Percentiles rank a stretch among this genome's conserved stretches.
Conservation (phyloP, 37 sponge, comb jelly and placozoan species). For the Beroe ovata region DNA sequence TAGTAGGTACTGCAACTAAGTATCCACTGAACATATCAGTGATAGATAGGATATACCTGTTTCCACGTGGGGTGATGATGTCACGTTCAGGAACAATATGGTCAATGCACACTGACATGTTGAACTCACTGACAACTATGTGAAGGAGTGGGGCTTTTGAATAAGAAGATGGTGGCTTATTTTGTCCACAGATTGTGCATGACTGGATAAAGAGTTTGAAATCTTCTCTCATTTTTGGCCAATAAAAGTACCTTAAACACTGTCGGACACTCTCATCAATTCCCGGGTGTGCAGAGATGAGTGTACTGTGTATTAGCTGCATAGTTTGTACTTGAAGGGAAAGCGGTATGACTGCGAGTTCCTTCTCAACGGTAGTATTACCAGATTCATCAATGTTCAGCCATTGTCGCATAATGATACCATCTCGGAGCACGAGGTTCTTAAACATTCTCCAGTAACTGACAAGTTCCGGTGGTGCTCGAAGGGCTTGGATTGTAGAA, state of each 20-base stretch:
- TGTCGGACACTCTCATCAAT: background rate
- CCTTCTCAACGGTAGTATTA: background rate
- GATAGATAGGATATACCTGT: background rate
- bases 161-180: slow-evolving; percentile 5
- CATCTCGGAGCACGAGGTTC: background rate
- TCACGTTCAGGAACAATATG: slow-evolving; percentile 6
- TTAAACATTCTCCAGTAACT: slow-evolving; percentile 8
- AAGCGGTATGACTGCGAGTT: background rate
- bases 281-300: background rate
- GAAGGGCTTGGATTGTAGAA: background rate
- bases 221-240: slow-evolving; percentile 16
- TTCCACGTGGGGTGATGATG: background rate
- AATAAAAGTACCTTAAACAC: background rate
- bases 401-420: background rate
- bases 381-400: background rate
- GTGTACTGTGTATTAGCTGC: background rate
- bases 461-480: slow-evolving; percentile 1
- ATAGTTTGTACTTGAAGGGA: background rate
- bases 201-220: background rate
- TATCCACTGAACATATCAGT: background rate
- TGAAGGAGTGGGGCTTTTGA: background rate
- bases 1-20: background rate
- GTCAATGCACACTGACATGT: background rate
- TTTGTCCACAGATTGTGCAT: background rate
- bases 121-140: background rate